Conservation (phyloP, 2,888 invertebrate species). For the Cephus runcator region DNA sequence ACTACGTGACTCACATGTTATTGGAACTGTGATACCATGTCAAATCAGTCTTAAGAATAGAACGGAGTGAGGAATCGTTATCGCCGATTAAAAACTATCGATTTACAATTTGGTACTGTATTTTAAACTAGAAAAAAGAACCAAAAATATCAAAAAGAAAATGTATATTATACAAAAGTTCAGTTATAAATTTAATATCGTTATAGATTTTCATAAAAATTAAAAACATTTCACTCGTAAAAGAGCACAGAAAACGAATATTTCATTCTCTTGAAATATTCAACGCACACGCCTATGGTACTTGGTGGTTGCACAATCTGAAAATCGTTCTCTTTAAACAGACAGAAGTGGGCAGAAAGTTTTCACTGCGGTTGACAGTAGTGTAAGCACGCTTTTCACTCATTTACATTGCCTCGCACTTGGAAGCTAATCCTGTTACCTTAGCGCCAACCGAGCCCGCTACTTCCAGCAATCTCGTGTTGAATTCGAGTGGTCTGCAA, state of each 20-base stretch:
- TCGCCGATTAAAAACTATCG: too few relatives aligned
- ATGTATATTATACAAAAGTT: background rate
- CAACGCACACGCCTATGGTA: background rate
- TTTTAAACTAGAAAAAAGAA: background rate
- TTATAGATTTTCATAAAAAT: background rate
- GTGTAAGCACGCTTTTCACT: background rate
- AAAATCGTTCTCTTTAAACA: background rate
- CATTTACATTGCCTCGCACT: background rate
- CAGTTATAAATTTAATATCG: background rate
- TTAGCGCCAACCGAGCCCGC: slow-evolving; percentile 89
- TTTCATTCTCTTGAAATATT: background rate
- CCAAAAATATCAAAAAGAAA: background rate
- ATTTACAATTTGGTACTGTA: too few relatives aligned
- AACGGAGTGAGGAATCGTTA: background rate
- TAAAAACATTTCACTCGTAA: background rate
- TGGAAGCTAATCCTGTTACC: slow-evolving; percentile 64
- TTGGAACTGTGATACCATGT: background rate
- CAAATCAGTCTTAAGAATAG: background rate
- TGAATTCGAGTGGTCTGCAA: slow-evolving; percentile 87
- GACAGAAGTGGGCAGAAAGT: background rate
- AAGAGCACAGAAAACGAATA: background rate
- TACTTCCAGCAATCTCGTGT: slow-evolving; percentile 83
- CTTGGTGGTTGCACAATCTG: background rate
- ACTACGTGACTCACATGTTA: background rate
- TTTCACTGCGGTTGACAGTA: background rate